Evolutionary conservation across 1,140 invertebrate species (phyloP), one percentile per base, ranked within the genome.

Genomic region (Colletes gigas): DNA sequence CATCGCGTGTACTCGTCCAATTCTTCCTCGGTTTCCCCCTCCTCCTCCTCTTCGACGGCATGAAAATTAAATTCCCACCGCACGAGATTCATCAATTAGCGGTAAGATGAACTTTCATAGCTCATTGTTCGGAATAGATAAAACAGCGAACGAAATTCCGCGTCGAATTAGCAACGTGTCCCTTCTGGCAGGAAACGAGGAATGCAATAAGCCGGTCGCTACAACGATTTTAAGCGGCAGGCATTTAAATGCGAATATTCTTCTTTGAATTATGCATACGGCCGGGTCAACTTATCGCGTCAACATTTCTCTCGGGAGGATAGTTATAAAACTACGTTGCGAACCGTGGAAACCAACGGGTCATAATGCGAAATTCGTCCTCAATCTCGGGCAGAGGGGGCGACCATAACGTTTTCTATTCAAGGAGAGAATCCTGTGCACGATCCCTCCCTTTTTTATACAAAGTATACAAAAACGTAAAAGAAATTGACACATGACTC

Each of bases 211-310:
- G 59, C 30, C 47, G 19, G 68, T 59, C 19, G 3, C 17, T 54
- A 15, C 47, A 52, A 70, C n/a, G 14, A 72, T 67, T 50, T 73
- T 12, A 47, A 57, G n/a, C 5, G 39, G n/a, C 17, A 50, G 17
- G 52, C 44, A 19, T 74, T 74, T 59, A 66, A 57, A 65, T 73
- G 57, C 52, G 77, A 57, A 54, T 72, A 30, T 79, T 79, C 59
- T 19, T 71, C 30, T 52, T 47, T 80, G 78, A 80, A 80, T 80
- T 74, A 80, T 72, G 60, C 78, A 80, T 80, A 63, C 21, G 30
- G 21, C 30, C 41, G 41, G 57, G 41, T 41, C 44, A 59, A 57
- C 19, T 57, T 30, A 62, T 78, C 55, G 55, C 75, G 63, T 73
- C 73, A 44, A 76, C 67, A 78, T 70, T 78, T 62, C 54, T 47